These are phyloP conservation scores for Blastobasis adustella DNA, from an alignment of 2,888 invertebrate species.

Conservation along the genomic window DNA sequence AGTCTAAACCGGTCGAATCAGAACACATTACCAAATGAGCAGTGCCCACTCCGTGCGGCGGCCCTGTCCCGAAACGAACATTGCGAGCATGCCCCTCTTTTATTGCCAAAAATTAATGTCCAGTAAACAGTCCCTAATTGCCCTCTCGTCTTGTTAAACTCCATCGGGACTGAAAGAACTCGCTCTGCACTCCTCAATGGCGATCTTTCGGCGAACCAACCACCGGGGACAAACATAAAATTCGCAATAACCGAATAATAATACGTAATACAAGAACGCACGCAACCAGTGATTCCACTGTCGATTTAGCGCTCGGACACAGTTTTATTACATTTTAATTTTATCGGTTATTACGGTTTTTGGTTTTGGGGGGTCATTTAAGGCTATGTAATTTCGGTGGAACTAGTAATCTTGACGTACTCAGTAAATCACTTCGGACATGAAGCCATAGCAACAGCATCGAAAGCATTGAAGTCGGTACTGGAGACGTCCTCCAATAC, in stretches of 20 bases:
- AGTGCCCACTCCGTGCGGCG: too few relatives aligned
- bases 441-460: too few relatives aligned
- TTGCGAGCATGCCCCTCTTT: slow-evolving; percentile 66
- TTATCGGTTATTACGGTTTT: slow-evolving; percentile 45
- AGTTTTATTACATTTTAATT: slow-evolving; percentile 59
- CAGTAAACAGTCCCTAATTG: slow-evolving; percentile 71
- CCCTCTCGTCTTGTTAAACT: slow-evolving; percentile 57
- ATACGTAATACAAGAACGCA: slow-evolving; percentile 47
- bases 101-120: slow-evolving; percentile 75
- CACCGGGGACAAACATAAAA: slow-evolving; percentile 50
- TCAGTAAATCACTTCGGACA: too few relatives aligned
- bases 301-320: slow-evolving; percentile 32
- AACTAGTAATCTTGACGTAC: too few relatives aligned
- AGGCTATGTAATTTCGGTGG: too few relatives aligned
- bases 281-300: slow-evolving; percentile 42
- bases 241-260: slow-evolving; percentile 52
- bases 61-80: slow-evolving; percentile 51
- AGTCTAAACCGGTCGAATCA: too few relatives aligned
- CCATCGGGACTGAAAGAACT: slow-evolving; percentile 18
- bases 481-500: too few relatives aligned
- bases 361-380: too few relatives aligned
- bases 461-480: too few relatives aligned
- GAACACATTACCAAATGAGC: too few relatives aligned
- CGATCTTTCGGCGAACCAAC: slow-evolving; percentile 44
- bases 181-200: slow-evolving; percentile 13